Base-by-base conservation (phyloP, 2,113 vertebrate genomes). In the Gymnorhina tibicen region DNA sequence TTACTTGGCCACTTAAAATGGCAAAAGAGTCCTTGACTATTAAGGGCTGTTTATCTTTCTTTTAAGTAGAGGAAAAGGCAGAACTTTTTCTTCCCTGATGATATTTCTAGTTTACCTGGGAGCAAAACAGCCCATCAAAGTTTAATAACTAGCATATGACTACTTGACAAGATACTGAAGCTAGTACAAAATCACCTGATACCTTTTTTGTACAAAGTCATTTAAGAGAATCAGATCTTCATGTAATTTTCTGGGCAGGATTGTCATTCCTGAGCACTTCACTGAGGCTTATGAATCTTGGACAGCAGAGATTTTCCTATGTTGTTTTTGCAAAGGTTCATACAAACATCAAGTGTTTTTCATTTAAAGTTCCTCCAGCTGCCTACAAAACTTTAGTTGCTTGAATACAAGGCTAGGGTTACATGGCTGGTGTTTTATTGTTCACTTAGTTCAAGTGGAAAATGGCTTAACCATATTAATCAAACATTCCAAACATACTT, bases 401-500 rank as follows among this genome's bases (percentile, higher is more conserved):
- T 79, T 87, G 49, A 94, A 56, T 87, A 72, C 22, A 85, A 69
- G 63, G 49, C 73, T 21, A 55, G 59, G 23, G 53, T 88, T 95
- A 64, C 58, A 89, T 75, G 89, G 73, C 47, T 94, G 91, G 22
- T 72, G 52, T 87, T 93, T 91, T 87, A 93, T 59, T 95, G 81
- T 90, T 95, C 68, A 3, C 59, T 83, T 89, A 76, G 84, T 53
- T 95, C 60, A 82, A 97, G 85, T 81, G 94, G 82, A 95, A 95
- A 93, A 90, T 78, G 89, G 70, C 75, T 95, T 87, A 95, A 88
- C 68, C 44, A 81, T 94, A 93, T 91, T 96, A 93, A 97, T 94
- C 85, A 95, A 93, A 93, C 93, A 91, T 95, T 97, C 94, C 95
- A 91, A 91, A 80, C 94, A 95, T 96, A 95, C 84, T 96, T 95